Evolutionary conservation across 2,888 invertebrate species (phyloP).

Genomic region (Tryphoninae sp.): DNA sequence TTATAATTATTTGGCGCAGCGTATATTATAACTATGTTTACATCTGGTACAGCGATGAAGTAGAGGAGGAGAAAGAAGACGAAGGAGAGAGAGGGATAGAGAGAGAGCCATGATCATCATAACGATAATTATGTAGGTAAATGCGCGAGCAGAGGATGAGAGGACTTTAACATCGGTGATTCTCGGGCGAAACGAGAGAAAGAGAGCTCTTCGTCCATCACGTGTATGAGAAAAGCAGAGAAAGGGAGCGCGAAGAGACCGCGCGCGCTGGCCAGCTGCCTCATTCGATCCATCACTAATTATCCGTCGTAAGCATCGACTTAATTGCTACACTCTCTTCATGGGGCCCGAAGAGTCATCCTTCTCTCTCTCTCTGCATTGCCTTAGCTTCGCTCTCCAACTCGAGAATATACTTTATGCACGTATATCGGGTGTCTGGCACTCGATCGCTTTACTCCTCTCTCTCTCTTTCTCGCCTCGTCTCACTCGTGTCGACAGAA

Average conservation of each 20-base stretch:
- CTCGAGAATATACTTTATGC: constrained; percentile 30
- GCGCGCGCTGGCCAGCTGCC: constrained; percentile 78
- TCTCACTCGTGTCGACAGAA: neutral
- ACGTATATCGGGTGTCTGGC: constrained; percentile 3
- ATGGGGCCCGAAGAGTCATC: constrained; percentile 10
- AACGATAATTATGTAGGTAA: constrained; percentile 80
- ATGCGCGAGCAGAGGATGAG: constrained; percentile 68
- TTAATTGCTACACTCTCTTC: constrained; percentile 77
- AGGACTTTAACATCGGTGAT: constrained; percentile 51
- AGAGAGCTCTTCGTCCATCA: neutral
- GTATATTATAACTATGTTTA: constrained; percentile 20
- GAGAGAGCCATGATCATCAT: constrained; percentile 77
- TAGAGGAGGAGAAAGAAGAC: no score
- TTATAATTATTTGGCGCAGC: constrained; percentile 14
- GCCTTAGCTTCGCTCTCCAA: constrained; percentile 40
- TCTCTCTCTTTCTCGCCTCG: neutral
- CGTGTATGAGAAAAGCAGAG: constrained; percentile 2
- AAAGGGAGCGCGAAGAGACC: constrained; percentile 52
- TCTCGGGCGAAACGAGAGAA: constrained; percentile 49
- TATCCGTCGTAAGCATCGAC: constrained; percentile 78
- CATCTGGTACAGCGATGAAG: neutral
- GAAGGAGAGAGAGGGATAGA: constrained; percentile 33
- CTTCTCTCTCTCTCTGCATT: constrained; percentile 37
- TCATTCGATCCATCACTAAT: constrained; percentile 78
- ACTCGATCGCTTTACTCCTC: constrained; percentile 11